These are phyloP conservation scores for Ictalurus furcatus DNA, from an alignment of 2,113 vertebrate genomes.

Conservation along the genomic window DNA sequence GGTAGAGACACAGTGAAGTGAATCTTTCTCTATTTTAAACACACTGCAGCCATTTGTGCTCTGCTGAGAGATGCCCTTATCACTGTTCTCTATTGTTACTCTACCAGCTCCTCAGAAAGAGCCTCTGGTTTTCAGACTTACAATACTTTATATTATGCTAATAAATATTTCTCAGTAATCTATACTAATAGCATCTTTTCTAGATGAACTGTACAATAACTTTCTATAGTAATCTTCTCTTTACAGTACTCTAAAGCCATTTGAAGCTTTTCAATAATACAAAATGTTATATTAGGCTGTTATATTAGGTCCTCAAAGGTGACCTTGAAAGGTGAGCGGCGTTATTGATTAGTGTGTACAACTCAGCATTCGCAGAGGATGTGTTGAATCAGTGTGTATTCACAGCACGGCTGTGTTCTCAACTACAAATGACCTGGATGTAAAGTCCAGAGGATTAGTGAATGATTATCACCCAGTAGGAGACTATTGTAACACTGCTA, in stretches of 20 bases:
- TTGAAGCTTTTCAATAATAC: background rate
- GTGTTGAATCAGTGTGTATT: conserved; percentile 54
- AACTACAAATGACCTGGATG: conserved; percentile 40
- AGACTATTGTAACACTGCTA: conserved; percentile 34
- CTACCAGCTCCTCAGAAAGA: background rate
- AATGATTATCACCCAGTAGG: conserved; percentile 54
- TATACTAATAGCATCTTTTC: background rate
- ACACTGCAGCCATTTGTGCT: background rate
- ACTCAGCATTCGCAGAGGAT: conserved; percentile 31
- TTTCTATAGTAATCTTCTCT: background rate
- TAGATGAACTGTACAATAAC: background rate
- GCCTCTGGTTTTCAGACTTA: background rate
- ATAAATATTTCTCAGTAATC: background rate
- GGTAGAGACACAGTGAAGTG: conserved; percentile 10
- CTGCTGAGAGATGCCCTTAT: background rate
- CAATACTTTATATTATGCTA: background rate
- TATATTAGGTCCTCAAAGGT: background rate
- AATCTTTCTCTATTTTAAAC: background rate
- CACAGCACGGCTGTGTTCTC: conserved; percentile 18
- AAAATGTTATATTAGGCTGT: background rate
- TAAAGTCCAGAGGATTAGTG: conserved; percentile 56
- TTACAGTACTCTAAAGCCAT: background rate
- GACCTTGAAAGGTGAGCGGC: conserved; percentile 35
- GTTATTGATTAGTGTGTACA: conserved; percentile 35
- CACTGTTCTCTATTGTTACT: background rate